These are phyloP conservation scores for Sebastes iracundus DNA, from an alignment of 2,797 vertebrate genomes.

Conservation along the genomic window DNA sequence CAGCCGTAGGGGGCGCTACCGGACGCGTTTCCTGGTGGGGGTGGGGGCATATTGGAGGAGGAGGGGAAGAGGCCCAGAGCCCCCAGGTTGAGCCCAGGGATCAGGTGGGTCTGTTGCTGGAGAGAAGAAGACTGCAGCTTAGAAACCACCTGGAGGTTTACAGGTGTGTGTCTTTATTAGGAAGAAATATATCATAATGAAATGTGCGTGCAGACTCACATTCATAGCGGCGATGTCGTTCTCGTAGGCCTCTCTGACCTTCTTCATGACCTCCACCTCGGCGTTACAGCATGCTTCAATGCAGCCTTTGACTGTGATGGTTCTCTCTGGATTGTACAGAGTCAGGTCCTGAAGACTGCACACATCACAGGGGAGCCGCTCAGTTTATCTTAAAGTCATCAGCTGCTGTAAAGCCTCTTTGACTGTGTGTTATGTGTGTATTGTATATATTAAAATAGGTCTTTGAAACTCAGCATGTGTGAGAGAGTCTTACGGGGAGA, in stretches of 20 bases:
- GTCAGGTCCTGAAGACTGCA: conserved; percentile 93
- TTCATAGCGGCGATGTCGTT: conserved; percentile 97
- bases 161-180: background rate
- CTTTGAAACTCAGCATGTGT: background rate
- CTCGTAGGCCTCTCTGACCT: conserved; percentile 94
- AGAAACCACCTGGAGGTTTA: background rate
- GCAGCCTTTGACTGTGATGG: conserved; percentile 91
- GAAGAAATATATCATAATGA: background rate
- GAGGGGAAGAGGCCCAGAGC: conserved; percentile 94
- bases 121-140: conserved; percentile 21
- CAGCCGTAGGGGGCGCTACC: conserved; percentile 89
- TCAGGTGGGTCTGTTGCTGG: conserved; percentile 94
- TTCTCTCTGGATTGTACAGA: conserved; percentile 93
- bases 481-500: conserved; percentile 89
- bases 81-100: conserved; percentile 93
- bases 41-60: conserved; percentile 90
- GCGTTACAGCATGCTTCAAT: conserved; percentile 91
- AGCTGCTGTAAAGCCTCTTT: background rate
- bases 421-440: background rate
- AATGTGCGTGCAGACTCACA: conserved; percentile 74
- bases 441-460: background rate
- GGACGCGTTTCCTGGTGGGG: conserved; percentile 86
- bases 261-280: conserved; percentile 95
- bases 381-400: background rate
- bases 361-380: background rate